Evolutionary conservation across 2,113 vertebrate species (phyloP).

Genomic region (Cervus canadensis): DNA sequence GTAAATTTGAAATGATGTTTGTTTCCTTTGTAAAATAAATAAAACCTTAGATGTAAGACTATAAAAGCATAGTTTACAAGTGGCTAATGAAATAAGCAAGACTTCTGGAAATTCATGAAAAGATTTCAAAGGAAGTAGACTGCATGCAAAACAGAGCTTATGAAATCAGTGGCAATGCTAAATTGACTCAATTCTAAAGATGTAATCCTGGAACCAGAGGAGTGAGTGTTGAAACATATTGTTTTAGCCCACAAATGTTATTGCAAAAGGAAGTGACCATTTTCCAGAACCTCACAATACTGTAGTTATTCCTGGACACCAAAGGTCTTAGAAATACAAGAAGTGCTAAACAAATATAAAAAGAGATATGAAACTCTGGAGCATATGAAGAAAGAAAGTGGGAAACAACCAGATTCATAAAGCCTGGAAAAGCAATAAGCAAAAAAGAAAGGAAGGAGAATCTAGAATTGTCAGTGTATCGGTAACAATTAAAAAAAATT

Average conservation of each 20-base stretch:
- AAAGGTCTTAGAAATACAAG: not conserved
- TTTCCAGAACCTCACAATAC: slow-evolving; percentile 23
- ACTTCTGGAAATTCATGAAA: not conserved
- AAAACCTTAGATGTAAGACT: not conserved
- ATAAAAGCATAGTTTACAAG: not conserved
- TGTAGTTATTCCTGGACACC: slow-evolving; percentile 26
- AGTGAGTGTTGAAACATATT: not conserved
- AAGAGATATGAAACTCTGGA: not conserved
- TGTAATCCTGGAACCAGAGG: not conserved
- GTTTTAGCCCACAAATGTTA: not conserved
- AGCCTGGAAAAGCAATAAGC: not conserved
- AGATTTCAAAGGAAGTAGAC: not conserved
- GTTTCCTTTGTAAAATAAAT: not conserved
- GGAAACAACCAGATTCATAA: not conserved
- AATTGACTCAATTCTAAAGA: not conserved
- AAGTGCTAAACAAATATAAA: not conserved
- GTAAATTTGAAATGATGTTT: not conserved
- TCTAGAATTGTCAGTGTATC: not conserved
- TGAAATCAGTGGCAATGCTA: not conserved
- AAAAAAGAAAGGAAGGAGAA: not conserved
- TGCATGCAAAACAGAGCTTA: not conserved
- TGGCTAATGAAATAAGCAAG: not conserved
- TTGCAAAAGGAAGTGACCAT: not conserved
- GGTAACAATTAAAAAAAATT: not conserved
- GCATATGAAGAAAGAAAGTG: not conserved